Percentiles rank a stretch among this genome's conserved stretches.
phyloP scores from a whole-genome alignment of 2,888 invertebrate species.

The Orthonychiurus folsomi region DNA sequence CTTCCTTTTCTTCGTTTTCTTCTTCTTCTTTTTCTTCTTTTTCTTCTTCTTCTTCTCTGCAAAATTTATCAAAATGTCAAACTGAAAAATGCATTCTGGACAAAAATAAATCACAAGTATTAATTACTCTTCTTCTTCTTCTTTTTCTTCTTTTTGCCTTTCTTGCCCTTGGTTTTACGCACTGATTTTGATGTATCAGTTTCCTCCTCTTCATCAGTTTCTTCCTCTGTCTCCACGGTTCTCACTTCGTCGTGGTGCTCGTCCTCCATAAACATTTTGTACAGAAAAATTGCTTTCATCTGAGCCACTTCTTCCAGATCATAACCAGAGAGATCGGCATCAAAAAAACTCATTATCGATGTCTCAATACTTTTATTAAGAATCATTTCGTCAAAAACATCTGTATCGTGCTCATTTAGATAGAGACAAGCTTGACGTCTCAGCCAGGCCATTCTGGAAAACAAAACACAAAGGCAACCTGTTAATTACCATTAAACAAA shows the following conservation, averaged over 20 bases:
- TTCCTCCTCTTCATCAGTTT: constrained; percentile 22
- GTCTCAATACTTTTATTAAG: constrained; percentile 48
- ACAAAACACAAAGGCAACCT: too few species aligned
- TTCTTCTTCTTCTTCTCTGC: too few species aligned
- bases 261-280: constrained; percentile 26
- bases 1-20: constrained; percentile 37
- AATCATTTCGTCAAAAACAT: constrained; percentile 54
- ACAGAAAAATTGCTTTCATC: constrained; percentile 25
- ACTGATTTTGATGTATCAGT: constrained; percentile 12
- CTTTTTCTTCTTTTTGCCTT: constrained; percentile 34
- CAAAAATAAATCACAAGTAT: too few species aligned
- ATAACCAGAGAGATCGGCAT: constrained; percentile 20
- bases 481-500: too few species aligned
- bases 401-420: constrained; percentile 52
- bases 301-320: constrained; percentile 20
- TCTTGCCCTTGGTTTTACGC: constrained; percentile 17
- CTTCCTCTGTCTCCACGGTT: constrained; percentile 14
- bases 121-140: too few species aligned
- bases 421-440: constrained; percentile 54
- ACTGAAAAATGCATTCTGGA: too few species aligned
- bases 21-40: too few species aligned
- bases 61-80: too few species aligned
- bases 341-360: constrained; percentile 20
- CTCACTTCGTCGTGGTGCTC: too few species aligned
- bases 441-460: constrained; percentile 51